Evolutionary conservation across 2,113 vertebrate genomes (phyloP), one percentile per base, ranked within the genome.

Genomic region (Trochalopteron elliotii): DNA sequence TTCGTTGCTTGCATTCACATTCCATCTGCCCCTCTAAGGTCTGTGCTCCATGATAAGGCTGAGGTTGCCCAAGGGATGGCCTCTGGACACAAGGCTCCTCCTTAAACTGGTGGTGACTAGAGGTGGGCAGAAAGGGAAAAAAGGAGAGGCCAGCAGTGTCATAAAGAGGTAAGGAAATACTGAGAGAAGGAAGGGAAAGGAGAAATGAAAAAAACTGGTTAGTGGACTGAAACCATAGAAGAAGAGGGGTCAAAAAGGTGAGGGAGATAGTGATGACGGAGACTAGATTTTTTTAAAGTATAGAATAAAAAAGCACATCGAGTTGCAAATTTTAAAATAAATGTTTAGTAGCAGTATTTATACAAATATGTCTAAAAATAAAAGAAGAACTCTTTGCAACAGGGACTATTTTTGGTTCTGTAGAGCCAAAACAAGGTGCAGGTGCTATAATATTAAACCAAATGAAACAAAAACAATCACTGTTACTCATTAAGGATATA

Each of bases 61-160:
- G 39, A 27, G 40, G 19, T 4, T 78, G 45, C 40, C 35, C 35
- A 40, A 24, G n/a, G n/a, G 25, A 31, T n/a, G 12, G 57, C 8
- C 7, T 18, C 37, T 60, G 49, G 18, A 31, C 11, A 16, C 14
- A 42, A 49, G 15, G 15, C 31, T 91, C 35, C 40, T 28, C 27
- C 23, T 44, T 55, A 37, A 63, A 56, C 9, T 74, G 28, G 0
- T 67, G 37, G 17, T 9, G 10, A 27, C 7, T 11, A 15, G 39
- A 76, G 19, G 20, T 5, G 17, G 15, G 21, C 31, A 84, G 63
- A 72, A 83, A 28, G 18, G 33, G 5, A 15, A 18, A 39, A 53
- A 40, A 1, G 2, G 5, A 10, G 10, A 31, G n/a, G 21, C 5
- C 1, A 8, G 13, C 9, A 49, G 47, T 35, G 8, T 31, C 31